phyloP scores from a whole-genome alignment of 2,113 vertebrate species.

The Oryzias woworae region DNA sequence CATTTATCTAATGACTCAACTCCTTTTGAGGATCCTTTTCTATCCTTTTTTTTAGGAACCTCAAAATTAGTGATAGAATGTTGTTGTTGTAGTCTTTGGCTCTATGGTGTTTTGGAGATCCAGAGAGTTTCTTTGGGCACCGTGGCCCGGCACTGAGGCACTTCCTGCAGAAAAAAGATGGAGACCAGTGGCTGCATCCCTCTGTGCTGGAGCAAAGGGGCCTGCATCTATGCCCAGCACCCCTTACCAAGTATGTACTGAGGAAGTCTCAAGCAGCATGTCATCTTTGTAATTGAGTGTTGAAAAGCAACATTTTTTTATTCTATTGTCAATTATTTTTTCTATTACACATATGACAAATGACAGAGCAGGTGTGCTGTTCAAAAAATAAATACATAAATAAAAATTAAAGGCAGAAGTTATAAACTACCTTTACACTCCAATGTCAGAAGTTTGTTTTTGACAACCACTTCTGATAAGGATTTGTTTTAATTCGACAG shows the following conservation, averaged over 20 bases:
- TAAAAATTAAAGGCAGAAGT: too few species aligned
- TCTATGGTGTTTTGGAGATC: slow-evolving; percentile 67
- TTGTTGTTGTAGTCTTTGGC: slow-evolving; percentile 24
- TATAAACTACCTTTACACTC: too few species aligned
- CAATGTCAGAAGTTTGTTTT: too few species aligned
- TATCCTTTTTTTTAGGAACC: neutral
- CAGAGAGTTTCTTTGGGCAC: slow-evolving; percentile 71
- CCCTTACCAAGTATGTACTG: slow-evolving; percentile 76
- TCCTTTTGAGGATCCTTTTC: neutral
- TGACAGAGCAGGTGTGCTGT: too few species aligned
- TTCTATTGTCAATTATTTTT: too few species aligned
- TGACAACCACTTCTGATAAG: too few species aligned
- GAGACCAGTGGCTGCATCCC: slow-evolving; percentile 94
- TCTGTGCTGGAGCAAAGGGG: slow-evolving; percentile 93
- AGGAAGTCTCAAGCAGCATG: neutral
- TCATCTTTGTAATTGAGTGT: neutral
- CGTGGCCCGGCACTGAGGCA: slow-evolving; percentile 73
- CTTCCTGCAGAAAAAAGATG: slow-evolving; percentile 76
- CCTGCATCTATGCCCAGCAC: slow-evolving; percentile 71
- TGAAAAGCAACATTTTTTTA: neutral
- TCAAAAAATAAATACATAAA: too few species aligned
- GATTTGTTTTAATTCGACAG: too few species aligned
- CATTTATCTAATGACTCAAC: too few species aligned
- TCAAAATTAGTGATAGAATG: slow-evolving; percentile 1
- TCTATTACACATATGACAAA: too few species aligned